Evolutionary conservation across 2,797 vertebrate species (phyloP), one percentile per base, ranked within the genome.

Genomic region (Stomatorhinus walkeri): DNA sequence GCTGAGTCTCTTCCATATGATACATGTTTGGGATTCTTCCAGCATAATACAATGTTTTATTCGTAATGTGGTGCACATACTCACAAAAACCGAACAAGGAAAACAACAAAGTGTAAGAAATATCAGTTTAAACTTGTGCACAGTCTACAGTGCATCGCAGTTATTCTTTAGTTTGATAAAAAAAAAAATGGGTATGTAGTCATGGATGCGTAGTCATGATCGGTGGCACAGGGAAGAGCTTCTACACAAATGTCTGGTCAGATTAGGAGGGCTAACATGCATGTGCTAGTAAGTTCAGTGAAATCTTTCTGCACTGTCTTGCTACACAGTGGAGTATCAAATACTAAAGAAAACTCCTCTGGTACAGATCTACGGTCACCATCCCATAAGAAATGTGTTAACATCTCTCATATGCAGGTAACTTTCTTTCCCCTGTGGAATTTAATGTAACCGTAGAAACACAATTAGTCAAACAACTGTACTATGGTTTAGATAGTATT

Each of bases 321-420:
- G 93, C 0, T 92, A 3, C 89, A 89, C 92, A 97, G 97, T 94
- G 94, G 94, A 96, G 95, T 93, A 88, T 92, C 95, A 87, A 94
- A 95, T 95, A 96, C 96, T 94, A 96, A 96, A 95, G 96, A 96
- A 93, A 94, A 95, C 94, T 94, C 95, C 91, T 95, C 95, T 92
- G 95, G 95, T 12, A 96, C 92, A 93, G 95, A 94, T 93, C 95
- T 94, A 93, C 95, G 95, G 93, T 95, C 90, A 92, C 95, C 95
- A 95, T 95, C 94, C 91, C 95, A 96, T 93, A 96, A 98, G 93
- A 97, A 97, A 96, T 98, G 97, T 95, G 96, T 97, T 94, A 97
- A 95, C 96, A 96, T 96, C 96, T 96, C 95, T 96, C 97, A 95
- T 95, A 97, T 98, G 97, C 97, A 99, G 98, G 98, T 99, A 94